phyloP scores from a whole-genome alignment of 1,140 invertebrate species.

The Scaptomyza montana region DNA sequence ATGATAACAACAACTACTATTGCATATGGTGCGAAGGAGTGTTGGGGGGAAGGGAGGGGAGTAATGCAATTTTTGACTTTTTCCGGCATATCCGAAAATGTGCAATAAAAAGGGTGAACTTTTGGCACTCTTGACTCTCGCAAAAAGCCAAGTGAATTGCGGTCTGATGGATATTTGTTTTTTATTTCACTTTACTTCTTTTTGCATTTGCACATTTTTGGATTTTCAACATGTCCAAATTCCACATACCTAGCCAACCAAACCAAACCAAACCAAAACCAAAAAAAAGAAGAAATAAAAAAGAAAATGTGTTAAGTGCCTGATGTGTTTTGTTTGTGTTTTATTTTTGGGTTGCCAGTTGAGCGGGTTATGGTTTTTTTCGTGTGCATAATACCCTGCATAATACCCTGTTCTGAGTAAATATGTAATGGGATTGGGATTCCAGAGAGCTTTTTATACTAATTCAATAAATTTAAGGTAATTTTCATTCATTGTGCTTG shows the following conservation, averaged over 20 bases:
- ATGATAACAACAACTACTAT: constrained; percentile 35
- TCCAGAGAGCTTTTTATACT: too few relatives aligned
- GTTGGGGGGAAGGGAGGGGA: neutral
- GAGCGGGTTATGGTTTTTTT: constrained; percentile 3
- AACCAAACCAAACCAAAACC: constrained; percentile 1
- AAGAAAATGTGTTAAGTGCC: constrained; percentile 47
- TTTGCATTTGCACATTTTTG: neutral
- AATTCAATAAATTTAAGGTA: too few relatives aligned
- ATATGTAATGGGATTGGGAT: too few relatives aligned
- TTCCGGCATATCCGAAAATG: constrained; percentile 66
- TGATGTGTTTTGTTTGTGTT: constrained; percentile 21
- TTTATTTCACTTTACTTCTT: constrained; percentile 8
- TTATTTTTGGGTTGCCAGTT: neutral
- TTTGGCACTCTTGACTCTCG: constrained; percentile 22
- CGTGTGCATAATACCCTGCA: neutral
- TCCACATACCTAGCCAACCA: constrained; percentile 14
- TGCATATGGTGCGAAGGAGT: constrained; percentile 37
- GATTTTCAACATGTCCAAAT: neutral
- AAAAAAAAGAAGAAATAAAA: constrained; percentile 17
- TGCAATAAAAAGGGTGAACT: constrained; percentile 58
- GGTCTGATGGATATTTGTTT: constrained; percentile 62
- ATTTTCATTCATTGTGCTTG: too few relatives aligned
- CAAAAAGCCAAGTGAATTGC: constrained; percentile 61
- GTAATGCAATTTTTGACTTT: constrained; percentile 71
- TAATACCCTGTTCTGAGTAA: neutral